A percentile compares a stretch with the other conserved stretches of the same genome.
Evolutionary conservation across 2,113 vertebrate genomes (phyloP).

Genomic region (Sturnus vulgaris): DNA sequence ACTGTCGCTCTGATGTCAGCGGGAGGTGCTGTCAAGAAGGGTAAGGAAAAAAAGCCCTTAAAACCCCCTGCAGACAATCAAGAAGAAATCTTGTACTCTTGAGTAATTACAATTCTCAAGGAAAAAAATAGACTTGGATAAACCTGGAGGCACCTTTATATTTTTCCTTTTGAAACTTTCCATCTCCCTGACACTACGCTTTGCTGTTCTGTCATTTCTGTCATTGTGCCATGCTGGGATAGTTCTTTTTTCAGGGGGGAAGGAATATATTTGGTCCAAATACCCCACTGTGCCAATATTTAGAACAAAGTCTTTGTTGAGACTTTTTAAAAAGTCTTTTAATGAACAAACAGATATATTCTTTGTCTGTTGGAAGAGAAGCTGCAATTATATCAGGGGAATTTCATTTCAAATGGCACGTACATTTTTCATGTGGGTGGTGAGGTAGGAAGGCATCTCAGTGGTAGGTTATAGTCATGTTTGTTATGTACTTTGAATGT

Average conservation of each 20-base stretch:
- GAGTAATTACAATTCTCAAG: constrained; percentile 49
- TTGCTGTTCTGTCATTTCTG: constrained; percentile 36
- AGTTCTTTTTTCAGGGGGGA: neutral
- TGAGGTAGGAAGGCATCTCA: neutral
- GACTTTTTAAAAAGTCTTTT: neutral
- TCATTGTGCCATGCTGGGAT: neutral
- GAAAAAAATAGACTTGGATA: constrained; percentile 31
- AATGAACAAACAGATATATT: constrained; percentile 39
- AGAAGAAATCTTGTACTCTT: constrained; percentile 6
- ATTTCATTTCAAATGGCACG: neutral
- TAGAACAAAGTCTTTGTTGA: constrained; percentile 22
- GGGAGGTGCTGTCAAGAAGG: constrained; percentile 50
- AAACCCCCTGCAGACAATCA: constrained; percentile 21
- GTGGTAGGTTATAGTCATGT: constrained; percentile 28
- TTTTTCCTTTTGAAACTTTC: constrained; percentile 51
- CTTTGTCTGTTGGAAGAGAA: constrained; percentile 31
- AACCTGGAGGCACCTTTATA: constrained; percentile 20
- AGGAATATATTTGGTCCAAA: neutral
- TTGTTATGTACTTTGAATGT: constrained; percentile 33
- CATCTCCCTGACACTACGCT: neutral
- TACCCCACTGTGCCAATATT: neutral
- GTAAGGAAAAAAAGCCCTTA: neutral
- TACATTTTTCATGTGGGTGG: constrained; percentile 14
- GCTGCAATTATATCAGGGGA: constrained; percentile 19
- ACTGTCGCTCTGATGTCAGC: constrained; percentile 49